Conservation (phyloP, 2,113 vertebrate species). For the Prinia subflava region DNA sequence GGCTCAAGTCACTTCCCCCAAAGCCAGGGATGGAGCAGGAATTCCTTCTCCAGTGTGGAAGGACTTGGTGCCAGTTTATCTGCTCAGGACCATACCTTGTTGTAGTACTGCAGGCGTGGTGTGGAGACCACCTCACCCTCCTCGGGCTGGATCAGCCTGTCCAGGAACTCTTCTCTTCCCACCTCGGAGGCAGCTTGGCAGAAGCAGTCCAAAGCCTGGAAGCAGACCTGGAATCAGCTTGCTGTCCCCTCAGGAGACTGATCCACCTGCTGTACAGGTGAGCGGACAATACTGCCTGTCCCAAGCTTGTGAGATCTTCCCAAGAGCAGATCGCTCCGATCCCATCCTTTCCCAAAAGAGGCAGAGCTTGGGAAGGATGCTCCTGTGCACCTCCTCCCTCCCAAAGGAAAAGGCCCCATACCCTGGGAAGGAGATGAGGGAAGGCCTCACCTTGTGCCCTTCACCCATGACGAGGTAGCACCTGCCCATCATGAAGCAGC, state of each 20-base stretch:
- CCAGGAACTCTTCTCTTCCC: slow-evolving; percentile 91
- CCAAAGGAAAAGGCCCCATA: not conserved
- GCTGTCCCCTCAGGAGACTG: not conserved
- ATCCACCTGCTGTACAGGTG: not conserved
- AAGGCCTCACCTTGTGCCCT: slow-evolving; percentile 85
- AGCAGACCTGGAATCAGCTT: not conserved
- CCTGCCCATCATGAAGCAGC: slow-evolving; percentile 89
- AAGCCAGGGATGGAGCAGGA: not conserved
- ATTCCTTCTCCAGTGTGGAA: not conserved
- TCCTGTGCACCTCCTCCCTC: not conserved
- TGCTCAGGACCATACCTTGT: slow-evolving; percentile 74
- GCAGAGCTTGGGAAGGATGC: not conserved
- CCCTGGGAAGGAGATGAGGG: not conserved
- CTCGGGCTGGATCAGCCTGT: slow-evolving; percentile 81
- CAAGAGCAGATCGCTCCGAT: not conserved
- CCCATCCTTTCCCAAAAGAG: not conserved
- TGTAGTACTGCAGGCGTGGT: slow-evolving; percentile 87
- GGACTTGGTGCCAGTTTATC: fast-evolving
- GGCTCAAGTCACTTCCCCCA: not conserved
- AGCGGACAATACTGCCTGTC: not conserved
- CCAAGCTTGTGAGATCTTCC: not conserved
- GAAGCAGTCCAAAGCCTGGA: slow-evolving; percentile 90
- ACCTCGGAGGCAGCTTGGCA: slow-evolving; percentile 87
- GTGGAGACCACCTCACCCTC: slow-evolving; percentile 76
- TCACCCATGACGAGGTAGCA: slow-evolving; percentile 92